These are phyloP conservation scores for Indicator maculatus DNA, from an alignment of 2,113 vertebrate species.

Conservation along the genomic window DNA sequence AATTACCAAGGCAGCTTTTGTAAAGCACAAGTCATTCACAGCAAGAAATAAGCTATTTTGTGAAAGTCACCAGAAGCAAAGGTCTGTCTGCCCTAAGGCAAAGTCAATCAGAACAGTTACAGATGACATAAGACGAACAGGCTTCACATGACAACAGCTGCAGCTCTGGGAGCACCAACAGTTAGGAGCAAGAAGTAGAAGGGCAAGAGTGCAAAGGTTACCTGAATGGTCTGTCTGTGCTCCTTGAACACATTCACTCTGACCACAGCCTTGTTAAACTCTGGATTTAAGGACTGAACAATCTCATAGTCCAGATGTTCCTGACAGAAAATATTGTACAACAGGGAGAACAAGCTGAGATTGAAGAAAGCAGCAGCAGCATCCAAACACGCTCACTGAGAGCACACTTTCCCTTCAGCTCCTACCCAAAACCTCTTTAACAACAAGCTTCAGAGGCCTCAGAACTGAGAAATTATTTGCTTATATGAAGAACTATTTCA, in stretches of 20 bases:
- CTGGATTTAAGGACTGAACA: slow-evolving; percentile 96
- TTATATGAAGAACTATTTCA: not conserved
- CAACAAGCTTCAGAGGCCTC: not conserved
- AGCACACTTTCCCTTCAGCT: not conserved
- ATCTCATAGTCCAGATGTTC: slow-evolving; percentile 98
- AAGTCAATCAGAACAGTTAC: not conserved
- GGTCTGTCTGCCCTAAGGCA: not conserved
- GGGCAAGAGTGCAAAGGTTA: slow-evolving; percentile 37
- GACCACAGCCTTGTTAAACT: slow-evolving; percentile 97
- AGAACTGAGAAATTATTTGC: not conserved
- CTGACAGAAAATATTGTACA: slow-evolving; percentile 63
- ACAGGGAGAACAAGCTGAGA: not conserved
- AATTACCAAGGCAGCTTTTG: not conserved
- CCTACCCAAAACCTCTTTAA: not conserved
- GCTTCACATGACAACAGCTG: not conserved
- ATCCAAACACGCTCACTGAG: not conserved
- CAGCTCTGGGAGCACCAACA: not conserved
- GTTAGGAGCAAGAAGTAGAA: not conserved
- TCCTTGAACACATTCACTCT: slow-evolving; percentile 97
- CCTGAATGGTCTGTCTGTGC: slow-evolving; percentile 98
- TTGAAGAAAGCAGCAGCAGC: not conserved
- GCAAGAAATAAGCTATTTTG: not conserved
- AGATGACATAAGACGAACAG: not conserved
- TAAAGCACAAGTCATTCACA: not conserved
- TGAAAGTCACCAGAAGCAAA: not conserved